These are phyloP conservation scores for Epinephelus moara DNA, from an alignment of 2,113 vertebrate genomes.

Conservation along the genomic window DNA sequence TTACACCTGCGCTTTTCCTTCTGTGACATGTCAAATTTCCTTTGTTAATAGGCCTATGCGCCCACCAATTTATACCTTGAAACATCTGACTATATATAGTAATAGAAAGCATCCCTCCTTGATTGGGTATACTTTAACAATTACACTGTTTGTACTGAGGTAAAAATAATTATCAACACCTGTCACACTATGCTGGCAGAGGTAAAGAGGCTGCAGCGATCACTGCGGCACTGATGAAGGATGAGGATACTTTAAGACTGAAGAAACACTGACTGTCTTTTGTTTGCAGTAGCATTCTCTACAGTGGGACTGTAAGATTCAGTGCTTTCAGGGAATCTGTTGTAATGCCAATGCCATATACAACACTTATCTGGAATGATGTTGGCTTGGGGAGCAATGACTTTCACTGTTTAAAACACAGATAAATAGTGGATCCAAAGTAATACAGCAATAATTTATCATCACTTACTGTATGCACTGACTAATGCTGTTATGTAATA, in stretches of 20 bases:
- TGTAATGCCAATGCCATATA: neutral
- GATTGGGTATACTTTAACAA: neutral
- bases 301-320: neutral
- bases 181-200: constrained; percentile 6
- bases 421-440: neutral
- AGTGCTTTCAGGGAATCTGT: neutral
- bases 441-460: neutral
- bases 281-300: neutral
- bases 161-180: neutral
- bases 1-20: neutral
- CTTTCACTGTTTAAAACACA: neutral
- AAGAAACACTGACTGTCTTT: constrained; percentile 5
- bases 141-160: neutral
- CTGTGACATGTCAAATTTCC: neutral
- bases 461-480: neutral
- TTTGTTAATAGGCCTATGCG: neutral
- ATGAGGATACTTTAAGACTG: neutral
- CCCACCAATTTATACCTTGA: neutral
- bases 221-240: constrained; percentile 17
- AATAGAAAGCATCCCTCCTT: neutral
- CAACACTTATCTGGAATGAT: neutral
- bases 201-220: constrained; percentile 18
- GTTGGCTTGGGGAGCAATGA: neutral
- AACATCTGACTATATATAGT: no score
- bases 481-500: neutral